phyloP scores from a whole-genome alignment of 2,797 vertebrate genomes.

The Megalops cyprinoides region DNA sequence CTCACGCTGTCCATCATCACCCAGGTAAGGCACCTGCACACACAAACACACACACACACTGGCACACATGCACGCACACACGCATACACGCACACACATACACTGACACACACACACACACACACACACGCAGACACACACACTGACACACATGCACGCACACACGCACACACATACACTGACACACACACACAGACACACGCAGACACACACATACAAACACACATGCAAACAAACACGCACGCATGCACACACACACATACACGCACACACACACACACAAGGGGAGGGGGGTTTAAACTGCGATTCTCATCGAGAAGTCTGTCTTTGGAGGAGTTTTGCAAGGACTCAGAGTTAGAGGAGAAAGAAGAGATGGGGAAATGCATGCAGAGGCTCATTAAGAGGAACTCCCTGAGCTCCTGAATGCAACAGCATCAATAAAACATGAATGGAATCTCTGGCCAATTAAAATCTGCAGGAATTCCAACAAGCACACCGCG shows the following conservation, averaged over 20 bases:
- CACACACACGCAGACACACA: conserved; percentile 11
- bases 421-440: too few species aligned
- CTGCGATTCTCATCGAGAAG: too few species aligned
- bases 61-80: conserved; percentile 8
- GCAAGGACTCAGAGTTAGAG: too few species aligned
- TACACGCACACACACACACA: not conserved
- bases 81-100: not conserved
- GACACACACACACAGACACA: not conserved
- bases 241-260: conserved; percentile 26
- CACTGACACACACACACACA: not conserved
- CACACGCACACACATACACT: not conserved
- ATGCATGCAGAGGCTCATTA: too few species aligned
- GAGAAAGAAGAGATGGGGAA: too few species aligned
- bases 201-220: not conserved
- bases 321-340: too few species aligned
- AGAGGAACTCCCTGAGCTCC: too few species aligned
- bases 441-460: too few species aligned
- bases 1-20: conserved; percentile 69
- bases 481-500: too few species aligned
- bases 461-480: too few species aligned
- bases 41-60: not conserved
- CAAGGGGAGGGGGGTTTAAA: too few species aligned
- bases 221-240: conserved; percentile 8
- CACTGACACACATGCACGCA: conserved; percentile 13
- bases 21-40: conserved; percentile 61